A percentile compares a stretch with the other conserved stretches of the same genome.
phyloP scores from a whole-genome alignment of 1,140 invertebrate genomes.

The Camponotus vicinus region DNA sequence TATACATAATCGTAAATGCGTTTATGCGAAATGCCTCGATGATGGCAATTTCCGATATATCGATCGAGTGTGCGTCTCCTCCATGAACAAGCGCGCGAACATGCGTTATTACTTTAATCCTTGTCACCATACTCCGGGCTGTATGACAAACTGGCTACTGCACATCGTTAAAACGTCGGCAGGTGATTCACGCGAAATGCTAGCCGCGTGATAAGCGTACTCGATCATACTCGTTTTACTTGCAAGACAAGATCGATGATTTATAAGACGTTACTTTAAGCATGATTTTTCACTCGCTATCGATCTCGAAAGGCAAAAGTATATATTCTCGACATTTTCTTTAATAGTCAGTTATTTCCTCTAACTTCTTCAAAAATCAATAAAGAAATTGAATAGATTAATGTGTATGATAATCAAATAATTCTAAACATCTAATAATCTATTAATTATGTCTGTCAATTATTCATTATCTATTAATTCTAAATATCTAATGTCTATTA shows the following conservation, averaged over 20 bases:
- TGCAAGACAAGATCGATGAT: slow-evolving; percentile 55
- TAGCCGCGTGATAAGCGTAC: slow-evolving; percentile 70
- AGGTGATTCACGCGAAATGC: slow-evolving; percentile 75
- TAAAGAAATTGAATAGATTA: not conserved
- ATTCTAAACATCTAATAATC: too few relatives aligned
- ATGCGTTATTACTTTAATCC: slow-evolving; percentile 73
- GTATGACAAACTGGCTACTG: slow-evolving; percentile 75
- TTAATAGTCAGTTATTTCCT: too few relatives aligned
- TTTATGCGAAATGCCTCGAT: not conserved
- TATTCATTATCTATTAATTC: too few relatives aligned
- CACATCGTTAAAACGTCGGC: slow-evolving; percentile 72
- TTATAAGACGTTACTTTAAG: slow-evolving; percentile 36
- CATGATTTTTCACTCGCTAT: slow-evolving; percentile 8
- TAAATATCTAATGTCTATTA: too few relatives aligned
- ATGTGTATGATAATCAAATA: too few relatives aligned
- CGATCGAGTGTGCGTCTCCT: slow-evolving; percentile 59
- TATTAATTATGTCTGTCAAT: too few relatives aligned
- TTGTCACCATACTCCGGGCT: slow-evolving; percentile 65
- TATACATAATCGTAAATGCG: not conserved
- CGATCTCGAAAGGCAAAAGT: not conserved
- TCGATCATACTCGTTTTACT: slow-evolving; percentile 55
- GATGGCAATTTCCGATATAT: slow-evolving; percentile 40
- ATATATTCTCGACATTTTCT: not conserved
- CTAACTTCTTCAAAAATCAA: not conserved
- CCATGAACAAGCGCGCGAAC: slow-evolving; percentile 54